Evolutionary conservation across 2,888 invertebrate species (phyloP).

Genomic region (Drosophila robusta): DNA sequence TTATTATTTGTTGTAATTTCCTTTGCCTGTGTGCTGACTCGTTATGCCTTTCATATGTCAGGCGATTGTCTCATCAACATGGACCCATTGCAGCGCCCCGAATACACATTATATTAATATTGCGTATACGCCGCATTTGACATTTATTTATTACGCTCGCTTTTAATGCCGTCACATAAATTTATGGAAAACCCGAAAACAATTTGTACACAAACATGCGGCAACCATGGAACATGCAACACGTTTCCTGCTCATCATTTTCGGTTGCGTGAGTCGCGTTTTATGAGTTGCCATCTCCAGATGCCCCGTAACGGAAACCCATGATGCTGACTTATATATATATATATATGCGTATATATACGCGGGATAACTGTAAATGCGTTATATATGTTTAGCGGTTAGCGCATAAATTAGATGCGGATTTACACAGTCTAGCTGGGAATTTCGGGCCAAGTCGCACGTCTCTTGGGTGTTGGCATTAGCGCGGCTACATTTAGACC

Average conservation of each 20-base stretch:
- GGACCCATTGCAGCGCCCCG: slow-evolving; percentile 23
- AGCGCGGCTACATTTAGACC: neutral
- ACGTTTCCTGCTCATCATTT: slow-evolving; percentile 63
- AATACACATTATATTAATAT: slow-evolving; percentile 50
- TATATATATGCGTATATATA: neutral
- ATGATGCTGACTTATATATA: neutral
- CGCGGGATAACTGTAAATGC: slow-evolving; percentile 38
- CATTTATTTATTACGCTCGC: slow-evolving; percentile 66
- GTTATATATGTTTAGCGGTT: slow-evolving; percentile 37
- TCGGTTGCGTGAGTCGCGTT: slow-evolving; percentile 43
- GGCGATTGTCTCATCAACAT: slow-evolving; percentile 66
- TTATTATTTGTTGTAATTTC: slow-evolving; percentile 66
- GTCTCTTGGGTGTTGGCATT: slow-evolving; percentile 7
- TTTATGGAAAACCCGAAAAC: slow-evolving; percentile 67
- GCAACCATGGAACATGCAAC: slow-evolving; percentile 60
- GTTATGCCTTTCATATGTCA: slow-evolving; percentile 57
- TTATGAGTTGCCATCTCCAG: slow-evolving; percentile 45
- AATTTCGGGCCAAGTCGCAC: slow-evolving; percentile 5
- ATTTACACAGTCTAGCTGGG: slow-evolving; percentile 52
- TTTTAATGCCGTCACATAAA: slow-evolving; percentile 64
- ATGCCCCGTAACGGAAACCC: slow-evolving; percentile 1
- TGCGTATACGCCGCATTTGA: slow-evolving; percentile 67
- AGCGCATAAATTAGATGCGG: slow-evolving; percentile 62
- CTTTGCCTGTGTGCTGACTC: slow-evolving; percentile 15
- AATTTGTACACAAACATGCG: slow-evolving; percentile 44